Conservation (phyloP, 1,140 invertebrate genomes). For the Diprion similis region DNA sequence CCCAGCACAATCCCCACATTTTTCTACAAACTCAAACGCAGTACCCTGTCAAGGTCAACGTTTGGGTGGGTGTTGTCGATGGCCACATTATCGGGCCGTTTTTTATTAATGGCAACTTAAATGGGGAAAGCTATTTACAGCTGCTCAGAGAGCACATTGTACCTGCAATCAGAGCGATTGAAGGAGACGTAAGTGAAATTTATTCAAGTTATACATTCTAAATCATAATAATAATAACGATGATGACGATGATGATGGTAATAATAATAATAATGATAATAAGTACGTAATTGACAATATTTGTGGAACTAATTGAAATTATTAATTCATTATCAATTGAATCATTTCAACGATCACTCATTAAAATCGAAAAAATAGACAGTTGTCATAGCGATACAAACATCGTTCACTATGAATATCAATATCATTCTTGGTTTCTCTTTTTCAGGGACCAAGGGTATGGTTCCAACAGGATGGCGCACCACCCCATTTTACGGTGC, state of each 20-base stretch:
- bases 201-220: neutral
- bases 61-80: constrained; percentile 45
- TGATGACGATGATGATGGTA: neutral
- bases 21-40: constrained; percentile 38
- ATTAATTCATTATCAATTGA: too few relatives aligned
- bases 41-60: constrained; percentile 43
- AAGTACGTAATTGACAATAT: too few relatives aligned
- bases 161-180: constrained; percentile 21
- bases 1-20: constrained; percentile 36
- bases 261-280: too few relatives aligned
- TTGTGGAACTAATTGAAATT: too few relatives aligned
- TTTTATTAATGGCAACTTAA: constrained; percentile 40
- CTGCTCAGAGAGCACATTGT: constrained; percentile 34
- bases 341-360: too few relatives aligned
- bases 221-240: neutral
- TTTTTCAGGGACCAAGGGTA: neutral
- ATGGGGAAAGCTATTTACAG: constrained; percentile 32
- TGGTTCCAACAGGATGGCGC: constrained; percentile 29
- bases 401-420: too few relatives aligned
- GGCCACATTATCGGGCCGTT: constrained; percentile 42
- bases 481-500: constrained; percentile 19
- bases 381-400: too few relatives aligned
- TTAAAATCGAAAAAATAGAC: too few relatives aligned
- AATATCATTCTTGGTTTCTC: too few relatives aligned
- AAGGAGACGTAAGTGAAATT: neutral